Conservation (phyloP, 2,888 invertebrate genomes). For the Laspeyria flexula region DNA sequence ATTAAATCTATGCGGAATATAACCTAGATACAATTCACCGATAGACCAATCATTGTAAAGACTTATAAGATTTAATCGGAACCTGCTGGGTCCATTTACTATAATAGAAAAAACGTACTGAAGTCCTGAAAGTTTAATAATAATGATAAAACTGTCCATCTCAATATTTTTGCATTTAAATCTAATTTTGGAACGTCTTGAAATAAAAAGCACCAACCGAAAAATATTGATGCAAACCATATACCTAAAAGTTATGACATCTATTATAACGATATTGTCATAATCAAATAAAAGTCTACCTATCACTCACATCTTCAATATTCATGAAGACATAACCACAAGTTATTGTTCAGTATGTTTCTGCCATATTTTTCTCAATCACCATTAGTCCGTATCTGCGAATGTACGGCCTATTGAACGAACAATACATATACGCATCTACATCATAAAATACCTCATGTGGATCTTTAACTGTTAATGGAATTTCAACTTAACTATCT, state of each 20-base stretch:
- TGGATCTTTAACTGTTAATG: constrained; percentile 27
- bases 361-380: constrained; percentile 85
- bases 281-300: constrained; percentile 66
- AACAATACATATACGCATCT: constrained; percentile 59
- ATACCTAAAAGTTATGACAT: constrained; percentile 58
- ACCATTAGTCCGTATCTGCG: constrained; percentile 84
- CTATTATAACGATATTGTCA: constrained; percentile 57
- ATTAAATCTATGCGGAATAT: too few relatives aligned
- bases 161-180: too few relatives aligned
- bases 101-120: too few relatives aligned
- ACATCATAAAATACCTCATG: constrained; percentile 68
- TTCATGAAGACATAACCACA: constrained; percentile 84
- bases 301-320: constrained; percentile 82
- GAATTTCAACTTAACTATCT: constrained; percentile 41
- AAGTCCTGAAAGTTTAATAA: too few relatives aligned
- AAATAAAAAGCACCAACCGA: constrained; percentile 1
- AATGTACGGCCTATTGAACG: constrained; percentile 77
- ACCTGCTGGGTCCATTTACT: too few relatives aligned
- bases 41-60: too few relatives aligned
- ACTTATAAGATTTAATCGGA: too few relatives aligned
- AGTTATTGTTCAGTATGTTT: constrained; percentile 74
- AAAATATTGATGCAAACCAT: constrained; percentile 50
- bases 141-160: too few relatives aligned
- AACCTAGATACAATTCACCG: too few relatives aligned
- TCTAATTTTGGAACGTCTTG: too few relatives aligned